Evolutionary conservation across 2,888 invertebrate species (phyloP).

Genomic region (Troglohyphantes excavatus): DNA sequence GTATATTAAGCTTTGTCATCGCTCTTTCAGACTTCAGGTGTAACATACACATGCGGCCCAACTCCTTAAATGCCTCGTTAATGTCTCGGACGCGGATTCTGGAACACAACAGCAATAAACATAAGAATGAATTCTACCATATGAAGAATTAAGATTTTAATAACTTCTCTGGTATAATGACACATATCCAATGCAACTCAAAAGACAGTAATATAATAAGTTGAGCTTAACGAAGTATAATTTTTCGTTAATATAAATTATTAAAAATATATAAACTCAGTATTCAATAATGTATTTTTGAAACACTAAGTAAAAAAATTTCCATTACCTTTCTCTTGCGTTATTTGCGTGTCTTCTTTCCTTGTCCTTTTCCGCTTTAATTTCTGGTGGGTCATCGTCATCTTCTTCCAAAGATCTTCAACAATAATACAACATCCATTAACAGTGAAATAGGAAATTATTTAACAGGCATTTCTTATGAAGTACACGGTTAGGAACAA

Average conservation of each 20-base stretch:
- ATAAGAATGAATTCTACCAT: too few species aligned
- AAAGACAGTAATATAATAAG: too few species aligned
- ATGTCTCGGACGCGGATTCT: slow-evolving; percentile 86
- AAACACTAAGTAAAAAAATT: too few species aligned
- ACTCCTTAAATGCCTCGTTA: slow-evolving; percentile 86
- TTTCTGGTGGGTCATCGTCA: slow-evolving; percentile 87
- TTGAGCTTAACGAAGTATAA: too few species aligned
- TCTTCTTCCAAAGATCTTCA: slow-evolving; percentile 82
- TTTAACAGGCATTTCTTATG: background rate
- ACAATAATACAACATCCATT: background rate
- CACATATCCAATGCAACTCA: too few species aligned
- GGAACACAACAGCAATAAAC: background rate
- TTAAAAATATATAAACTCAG: too few species aligned
- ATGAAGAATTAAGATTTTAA: too few species aligned
- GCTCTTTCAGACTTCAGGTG: slow-evolving; percentile 84
- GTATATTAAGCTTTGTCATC: slow-evolving; percentile 85
- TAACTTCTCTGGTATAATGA: too few species aligned
- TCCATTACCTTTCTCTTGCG: slow-evolving; percentile 98
- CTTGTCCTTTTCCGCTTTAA: slow-evolving; percentile 95
- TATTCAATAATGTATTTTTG: too few species aligned
- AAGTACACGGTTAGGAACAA: too few species aligned
- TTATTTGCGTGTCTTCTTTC: slow-evolving; percentile 99
- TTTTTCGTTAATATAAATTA: too few species aligned
- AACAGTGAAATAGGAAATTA: background rate
- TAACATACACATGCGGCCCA: slow-evolving; percentile 85